Evolutionary conservation across 2,888 invertebrate species (phyloP).

Genomic region (Tromatobia lineatoria): DNA sequence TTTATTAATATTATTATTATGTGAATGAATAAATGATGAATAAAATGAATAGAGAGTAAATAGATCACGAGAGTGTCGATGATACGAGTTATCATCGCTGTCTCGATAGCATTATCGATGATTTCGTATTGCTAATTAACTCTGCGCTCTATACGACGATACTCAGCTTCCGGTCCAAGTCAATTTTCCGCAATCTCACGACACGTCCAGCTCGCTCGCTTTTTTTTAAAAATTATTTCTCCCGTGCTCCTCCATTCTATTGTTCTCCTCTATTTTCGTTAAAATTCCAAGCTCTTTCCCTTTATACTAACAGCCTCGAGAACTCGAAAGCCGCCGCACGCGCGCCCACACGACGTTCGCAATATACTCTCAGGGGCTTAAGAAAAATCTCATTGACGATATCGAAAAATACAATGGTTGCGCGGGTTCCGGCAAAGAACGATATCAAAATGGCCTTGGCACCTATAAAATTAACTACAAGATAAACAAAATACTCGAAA

Average conservation of each 20-base stretch:
- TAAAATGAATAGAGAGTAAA: conserved; percentile 31
- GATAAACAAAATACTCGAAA: conserved; percentile 22
- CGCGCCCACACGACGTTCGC: conserved; percentile 83
- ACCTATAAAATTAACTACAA: conserved; percentile 27
- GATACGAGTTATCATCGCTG: conserved; percentile 13
- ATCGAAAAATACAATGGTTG: conserved; percentile 45
- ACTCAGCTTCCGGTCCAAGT: conserved; percentile 68
- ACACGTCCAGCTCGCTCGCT: conserved; percentile 46
- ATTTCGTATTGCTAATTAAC: conserved; percentile 48
- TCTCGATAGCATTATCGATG: conserved; percentile 29
- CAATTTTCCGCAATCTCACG: conserved; percentile 48
- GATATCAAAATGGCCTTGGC: not conserved
- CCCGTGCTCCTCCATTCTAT: conserved; percentile 21
- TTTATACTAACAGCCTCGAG: conserved; percentile 73
- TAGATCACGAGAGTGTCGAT: conserved; percentile 11
- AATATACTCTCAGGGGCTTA: conserved; percentile 43
- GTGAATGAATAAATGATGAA: conserved; percentile 30
- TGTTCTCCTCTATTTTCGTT: conserved; percentile 50
- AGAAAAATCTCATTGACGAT: conserved; percentile 34
- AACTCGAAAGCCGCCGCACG: conserved; percentile 81
- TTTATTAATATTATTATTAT: conserved; percentile 30
- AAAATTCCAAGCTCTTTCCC: conserved; percentile 35
- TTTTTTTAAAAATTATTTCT: conserved; percentile 32
- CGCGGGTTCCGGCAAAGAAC: not conserved
- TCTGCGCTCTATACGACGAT: conserved; percentile 54